These are phyloP conservation scores for Chamaetylas fuelleborni DNA, from an alignment of 2,113 vertebrate species.

Conservation along the genomic window DNA sequence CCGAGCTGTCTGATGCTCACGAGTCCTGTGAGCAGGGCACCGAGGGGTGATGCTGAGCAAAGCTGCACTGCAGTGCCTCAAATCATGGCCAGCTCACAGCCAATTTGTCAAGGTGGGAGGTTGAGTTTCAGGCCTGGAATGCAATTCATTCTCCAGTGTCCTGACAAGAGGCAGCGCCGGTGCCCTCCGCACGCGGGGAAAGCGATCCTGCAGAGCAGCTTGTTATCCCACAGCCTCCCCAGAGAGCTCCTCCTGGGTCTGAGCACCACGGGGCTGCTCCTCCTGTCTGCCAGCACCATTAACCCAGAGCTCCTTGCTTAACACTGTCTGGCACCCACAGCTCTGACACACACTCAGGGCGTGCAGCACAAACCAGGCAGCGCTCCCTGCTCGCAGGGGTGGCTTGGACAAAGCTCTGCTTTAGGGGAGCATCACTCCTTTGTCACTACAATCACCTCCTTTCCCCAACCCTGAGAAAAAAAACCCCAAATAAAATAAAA, in stretches of 20 bases:
- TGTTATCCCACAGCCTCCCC: background rate
- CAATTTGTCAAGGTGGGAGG: slow-evolving; percentile 35
- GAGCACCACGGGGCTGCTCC: background rate
- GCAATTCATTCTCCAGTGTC: background rate
- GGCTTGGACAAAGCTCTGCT: background rate
- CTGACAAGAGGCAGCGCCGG: background rate
- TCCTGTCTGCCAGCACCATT: background rate
- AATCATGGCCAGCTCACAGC: background rate
- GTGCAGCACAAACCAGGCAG: background rate
- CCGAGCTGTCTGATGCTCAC: background rate
- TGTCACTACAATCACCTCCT: background rate
- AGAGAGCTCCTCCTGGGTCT: background rate
- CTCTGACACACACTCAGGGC: background rate
- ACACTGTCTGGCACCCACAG: background rate
- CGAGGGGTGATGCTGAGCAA: background rate
- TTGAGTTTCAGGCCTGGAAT: background rate
- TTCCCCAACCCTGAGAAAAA: accelerated
- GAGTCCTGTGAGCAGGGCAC: background rate
- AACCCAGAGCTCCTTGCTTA: background rate
- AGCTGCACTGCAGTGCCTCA: background rate
- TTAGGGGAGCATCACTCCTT: background rate
- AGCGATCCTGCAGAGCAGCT: accelerated
- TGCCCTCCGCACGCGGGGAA: background rate
- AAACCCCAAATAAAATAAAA: accelerated
- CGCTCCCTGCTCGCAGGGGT: accelerated